Base-by-base conservation (phyloP, 2,888 invertebrate species). In the Sceliomorpha sp. region DNA sequence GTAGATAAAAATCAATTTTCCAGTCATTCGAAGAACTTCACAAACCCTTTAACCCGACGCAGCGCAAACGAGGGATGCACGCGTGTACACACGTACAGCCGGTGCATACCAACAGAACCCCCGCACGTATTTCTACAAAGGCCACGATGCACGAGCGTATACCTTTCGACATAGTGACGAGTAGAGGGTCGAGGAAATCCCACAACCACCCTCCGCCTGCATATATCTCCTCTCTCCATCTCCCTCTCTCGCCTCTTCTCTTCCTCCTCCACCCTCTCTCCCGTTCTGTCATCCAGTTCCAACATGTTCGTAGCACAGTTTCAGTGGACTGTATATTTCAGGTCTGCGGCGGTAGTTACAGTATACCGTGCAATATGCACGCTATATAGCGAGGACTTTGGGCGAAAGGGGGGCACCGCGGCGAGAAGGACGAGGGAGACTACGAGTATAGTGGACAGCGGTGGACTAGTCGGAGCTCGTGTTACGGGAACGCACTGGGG, bases 381-480 rank as follows among this genome's bases (percentile, higher is more conserved):
- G 73, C 73, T 78, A 78, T 76, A 75, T 74, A 73, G 74, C 69
- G 76, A 63, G 62, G 72, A 50, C 66, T 78, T 66, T 74, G 73
- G 76, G 37, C 45, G 48, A 27, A 32, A 20, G 70, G 36, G 42
- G 59, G 44, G 45, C 64, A 42, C 63, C 50, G 17, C 42, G 63
- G 24, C 27, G 47, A 12, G 67, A 56, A 48, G 44, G 45, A 24
- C 27, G 15, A 73, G 72, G 20, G 55, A 13, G 51, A 29, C 34
- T 56, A 58, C 72, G 62, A 73, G 74, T 71, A 81, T 78, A 80
- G 83, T 82, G 83, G 83, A 84, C 83, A 84, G 78, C 71, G 77
- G 76, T 78, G 82, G 80, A 80, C 83, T 83, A 81, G 83, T 85
- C 82, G 79, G 77, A 75, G 81, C 83, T 85, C 82, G 77, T 81